Conservation (phyloP, 2,888 invertebrate genomes). For the Coleophora deauratella region DNA sequence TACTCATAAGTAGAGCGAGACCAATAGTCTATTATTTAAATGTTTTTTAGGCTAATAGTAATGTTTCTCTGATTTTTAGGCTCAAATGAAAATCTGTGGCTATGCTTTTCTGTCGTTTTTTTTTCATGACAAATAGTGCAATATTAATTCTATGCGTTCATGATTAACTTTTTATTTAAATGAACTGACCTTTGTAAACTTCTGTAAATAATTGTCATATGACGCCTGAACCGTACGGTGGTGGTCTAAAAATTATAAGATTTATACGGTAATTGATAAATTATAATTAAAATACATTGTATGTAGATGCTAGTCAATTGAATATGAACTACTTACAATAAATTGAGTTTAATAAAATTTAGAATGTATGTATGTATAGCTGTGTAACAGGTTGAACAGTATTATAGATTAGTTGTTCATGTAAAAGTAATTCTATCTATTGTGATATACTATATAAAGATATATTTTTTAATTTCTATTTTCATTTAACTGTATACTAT, state of each 20-base stretch:
- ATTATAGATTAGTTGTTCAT: constrained; percentile 69
- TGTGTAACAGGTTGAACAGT: constrained; percentile 56
- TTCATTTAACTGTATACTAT: background rate
- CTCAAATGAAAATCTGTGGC: too few species aligned
- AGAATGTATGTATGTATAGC: constrained; percentile 41
- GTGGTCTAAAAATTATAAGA: constrained; percentile 3
- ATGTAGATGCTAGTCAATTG: constrained; percentile 70
- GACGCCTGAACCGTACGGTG: background rate
- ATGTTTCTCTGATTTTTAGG: too few species aligned
- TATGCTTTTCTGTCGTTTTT: background rate
- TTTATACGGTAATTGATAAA: constrained; percentile 24
- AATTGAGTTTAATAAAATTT: constrained; percentile 50
- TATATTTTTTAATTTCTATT: too few species aligned
- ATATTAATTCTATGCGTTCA: too few species aligned
- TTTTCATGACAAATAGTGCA: background rate
- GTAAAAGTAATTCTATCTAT: constrained; percentile 47
- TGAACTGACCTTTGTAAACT: constrained; percentile 1
- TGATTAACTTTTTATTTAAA: too few species aligned
- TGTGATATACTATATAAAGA: constrained; percentile 45
- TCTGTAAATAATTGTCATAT: background rate
- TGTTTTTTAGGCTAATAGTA: too few species aligned
- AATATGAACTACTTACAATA: constrained; percentile 44
- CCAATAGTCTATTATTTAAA: too few species aligned
- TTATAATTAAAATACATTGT: constrained; percentile 5
- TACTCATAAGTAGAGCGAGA: too few species aligned